Evolutionary conservation across 2,888 invertebrate genomes (phyloP), one percentile per base, ranked within the genome.

Genomic region (Formica aserva): DNA sequence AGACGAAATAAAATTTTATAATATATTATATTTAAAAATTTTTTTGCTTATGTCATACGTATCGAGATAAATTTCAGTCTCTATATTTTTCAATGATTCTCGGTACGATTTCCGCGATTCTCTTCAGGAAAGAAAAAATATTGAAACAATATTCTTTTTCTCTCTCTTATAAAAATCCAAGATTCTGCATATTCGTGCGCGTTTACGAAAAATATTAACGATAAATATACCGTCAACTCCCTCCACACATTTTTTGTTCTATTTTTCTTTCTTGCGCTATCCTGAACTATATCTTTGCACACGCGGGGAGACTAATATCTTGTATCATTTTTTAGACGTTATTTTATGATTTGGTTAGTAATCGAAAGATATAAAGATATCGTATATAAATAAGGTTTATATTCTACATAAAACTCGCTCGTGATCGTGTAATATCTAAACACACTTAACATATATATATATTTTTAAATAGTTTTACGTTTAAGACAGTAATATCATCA

Each of bases 201-300:
- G 29, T 63, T 29, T 52, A 13, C 71, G 85, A 85, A 87, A 89
- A 87, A 89, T 89, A 88, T 84, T 87, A 86, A 87, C 87, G 87
- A 89, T 89, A 89, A 89, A 89, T 89, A 85, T 26, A 60, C 65
- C 62, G 75, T 52, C 48, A 48, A 48, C 48, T 52, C 3, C 15
- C 22, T 67, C 29, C 38, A n/a, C n/a, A 8, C 22, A 26, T 63
- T 26, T 29, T 75, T 52, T 57, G 38, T 35, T 48, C 22, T 82
- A n/a, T 22, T 74, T 35, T 75, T 55, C 35, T 62, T 41, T 26
- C n/a, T n/a, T 35, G 41, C 45, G 65, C 55, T 84, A 71, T 82
- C 83, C 72, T 69, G 57, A 45, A 52, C 62, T 69, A 62, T 74
- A 62, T 75, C 41, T 69, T 48, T 32, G 69, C 32, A 18, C 55